Evolutionary conservation across 2,888 invertebrate species (phyloP).

Genomic region (Cephus sareptanus): DNA sequence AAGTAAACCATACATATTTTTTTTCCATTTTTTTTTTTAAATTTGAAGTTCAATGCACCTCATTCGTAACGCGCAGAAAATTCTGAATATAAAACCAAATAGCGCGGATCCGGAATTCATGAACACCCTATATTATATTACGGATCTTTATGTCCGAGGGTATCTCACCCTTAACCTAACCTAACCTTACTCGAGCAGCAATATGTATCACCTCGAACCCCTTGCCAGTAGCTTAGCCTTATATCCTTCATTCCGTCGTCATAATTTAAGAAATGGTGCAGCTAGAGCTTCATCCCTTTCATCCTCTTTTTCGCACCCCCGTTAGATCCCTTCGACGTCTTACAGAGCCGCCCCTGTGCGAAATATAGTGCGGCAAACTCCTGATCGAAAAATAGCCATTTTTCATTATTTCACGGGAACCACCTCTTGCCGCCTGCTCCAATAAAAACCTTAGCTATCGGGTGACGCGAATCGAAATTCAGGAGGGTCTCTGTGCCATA

Average conservation of each 20-base stretch:
- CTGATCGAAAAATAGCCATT: background rate
- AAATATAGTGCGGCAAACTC: background rate
- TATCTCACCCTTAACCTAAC: background rate
- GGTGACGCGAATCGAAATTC: background rate
- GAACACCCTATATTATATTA: constrained; percentile 11
- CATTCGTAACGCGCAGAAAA: background rate
- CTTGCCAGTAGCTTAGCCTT: background rate
- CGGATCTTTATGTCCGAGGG: background rate
- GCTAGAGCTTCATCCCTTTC: background rate
- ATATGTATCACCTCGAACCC: background rate
- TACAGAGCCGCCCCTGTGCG: background rate
- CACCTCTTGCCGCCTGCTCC: background rate
- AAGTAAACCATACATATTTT: background rate
- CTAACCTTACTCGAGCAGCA: background rate
- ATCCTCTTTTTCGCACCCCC: background rate
- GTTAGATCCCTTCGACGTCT: background rate
- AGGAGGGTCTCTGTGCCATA: background rate
- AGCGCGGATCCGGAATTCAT: constrained; percentile 25
- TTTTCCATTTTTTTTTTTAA: background rate
- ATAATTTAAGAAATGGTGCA: background rate
- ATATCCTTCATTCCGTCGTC: background rate
- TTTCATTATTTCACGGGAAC: background rate
- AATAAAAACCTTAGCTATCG: background rate
- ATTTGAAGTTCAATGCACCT: background rate
- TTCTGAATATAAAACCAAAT: background rate